Evolutionary conservation across 2,888 invertebrate genomes (phyloP).

Genomic region (Lymantria dispar): DNA sequence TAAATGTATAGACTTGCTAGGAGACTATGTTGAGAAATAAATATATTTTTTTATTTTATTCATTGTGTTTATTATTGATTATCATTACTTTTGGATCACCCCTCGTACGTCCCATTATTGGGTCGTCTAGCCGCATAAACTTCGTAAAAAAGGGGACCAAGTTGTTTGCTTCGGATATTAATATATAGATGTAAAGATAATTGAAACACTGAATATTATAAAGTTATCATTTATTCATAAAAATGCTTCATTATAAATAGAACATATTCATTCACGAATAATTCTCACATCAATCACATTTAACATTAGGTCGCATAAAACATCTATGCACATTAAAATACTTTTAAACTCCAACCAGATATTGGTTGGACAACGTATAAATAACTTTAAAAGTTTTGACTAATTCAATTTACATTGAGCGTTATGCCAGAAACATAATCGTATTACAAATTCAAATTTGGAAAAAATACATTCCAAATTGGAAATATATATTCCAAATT

Average conservation of each 20-base stretch:
- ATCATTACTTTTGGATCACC: no score
- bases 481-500: constrained; percentile 17
- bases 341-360: constrained; percentile 29
- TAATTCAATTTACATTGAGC: constrained; percentile 35
- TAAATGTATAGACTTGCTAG: no score
- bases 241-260: constrained; percentile 78
- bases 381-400: constrained; percentile 29
- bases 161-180: no score
- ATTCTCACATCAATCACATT: constrained; percentile 49
- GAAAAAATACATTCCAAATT: constrained; percentile 19
- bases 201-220: constrained; percentile 14
- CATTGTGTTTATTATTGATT: no score
- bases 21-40: no score
- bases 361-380: constrained; percentile 23
- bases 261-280: constrained; percentile 48
- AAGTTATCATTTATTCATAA: constrained; percentile 67
- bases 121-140: no score
- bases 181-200: no score
- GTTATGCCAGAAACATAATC: constrained; percentile 24
- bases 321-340: constrained; percentile 48
- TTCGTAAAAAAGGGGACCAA: no score
- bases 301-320: constrained; percentile 47
- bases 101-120: no score
- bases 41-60: no score
- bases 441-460: constrained; percentile 12